These are phyloP conservation scores for Oscheius sp. DNA, from an alignment of 2,888 invertebrate genomes.

Conservation along the genomic window DNA sequence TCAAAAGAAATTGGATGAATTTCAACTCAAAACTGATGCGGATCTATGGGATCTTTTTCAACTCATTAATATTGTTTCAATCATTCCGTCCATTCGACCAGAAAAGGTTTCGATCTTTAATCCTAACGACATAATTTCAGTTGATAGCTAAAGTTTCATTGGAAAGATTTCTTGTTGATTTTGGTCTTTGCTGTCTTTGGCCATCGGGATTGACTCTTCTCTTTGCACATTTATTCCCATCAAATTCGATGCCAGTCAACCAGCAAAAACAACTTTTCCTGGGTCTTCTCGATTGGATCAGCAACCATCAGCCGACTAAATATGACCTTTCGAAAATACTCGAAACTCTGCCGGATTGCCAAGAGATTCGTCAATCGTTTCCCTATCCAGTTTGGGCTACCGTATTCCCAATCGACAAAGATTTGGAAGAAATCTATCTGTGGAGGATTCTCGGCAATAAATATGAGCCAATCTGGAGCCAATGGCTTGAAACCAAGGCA, in stretches of 20 bases:
- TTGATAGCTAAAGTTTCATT: too few species aligned
- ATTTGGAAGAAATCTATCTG: background rate
- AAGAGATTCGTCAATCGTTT: background rate
- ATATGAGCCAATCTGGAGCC: slow-evolving; percentile 2
- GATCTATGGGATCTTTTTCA: background rate
- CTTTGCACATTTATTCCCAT: background rate
- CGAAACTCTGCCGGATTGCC: background rate
- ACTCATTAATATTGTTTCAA: background rate
- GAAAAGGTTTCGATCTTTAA: too few species aligned
- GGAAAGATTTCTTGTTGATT: background rate
- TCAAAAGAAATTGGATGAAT: background rate
- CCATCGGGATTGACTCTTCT: background rate
- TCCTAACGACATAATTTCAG: too few species aligned
- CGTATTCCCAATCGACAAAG: background rate
- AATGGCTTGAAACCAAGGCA: background rate
- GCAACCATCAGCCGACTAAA: background rate
- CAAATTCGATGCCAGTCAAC: background rate
- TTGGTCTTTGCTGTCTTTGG: background rate
- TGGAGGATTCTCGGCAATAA: background rate
- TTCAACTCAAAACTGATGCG: background rate
- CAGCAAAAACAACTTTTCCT: background rate
- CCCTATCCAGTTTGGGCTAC: background rate
- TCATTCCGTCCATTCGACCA: background rate
- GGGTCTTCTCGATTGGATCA: background rate
- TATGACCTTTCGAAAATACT: background rate